Evolutionary conservation across 2,113 vertebrate genomes (phyloP), one percentile per base, ranked within the genome.

Genomic region (Protobothrops mucrosquamatus): DNA sequence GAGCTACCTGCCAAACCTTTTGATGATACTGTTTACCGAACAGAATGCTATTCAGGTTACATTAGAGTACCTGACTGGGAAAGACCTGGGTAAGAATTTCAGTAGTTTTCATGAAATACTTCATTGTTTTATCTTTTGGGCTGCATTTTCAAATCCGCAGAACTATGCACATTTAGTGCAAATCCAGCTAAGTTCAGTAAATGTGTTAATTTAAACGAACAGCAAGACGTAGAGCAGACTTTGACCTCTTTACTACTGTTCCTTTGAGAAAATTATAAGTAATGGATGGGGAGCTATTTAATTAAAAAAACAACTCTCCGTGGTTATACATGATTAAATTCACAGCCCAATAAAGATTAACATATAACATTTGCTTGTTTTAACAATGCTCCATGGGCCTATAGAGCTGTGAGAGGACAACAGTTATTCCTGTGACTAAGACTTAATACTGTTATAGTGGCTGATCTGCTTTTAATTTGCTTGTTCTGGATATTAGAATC

Each of bases 301-400:
- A 98, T 97, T 98, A 11, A 85, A 91, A 95, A 97, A 96, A 98
- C 26, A 93, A 96, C 87, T 97, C 93, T 97, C 97, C 88, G 64
- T 91, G 11, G 93, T 96, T 97, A 93, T 52, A 91, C 95, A 91
- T 96, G 95, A 98, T 97, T 97, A 97, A 97, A 86, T 94, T 94
- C 94, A 96, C 22, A 95, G 94, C 94, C 95, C 96, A 94, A 95
- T 97, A 96, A 97, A 97, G 96, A 97, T 97, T 96, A 97, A 94
- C 94, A 94, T 93, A 96, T 96, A 96, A 95, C 95, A 97, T 93
- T 97, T 94, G 39, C 85, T 94, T 95, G 89, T 94, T 97, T 96
- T 92, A 97, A 96, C 94, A 96, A 94, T 94, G 92, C 92, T 97
- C 94, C 55, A 56, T 1, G 92, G 96, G 52, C 54, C 52, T 95